These are phyloP conservation scores for Stictocephala bisonia DNA, from an alignment of 2,888 invertebrate genomes.

Conservation along the genomic window DNA sequence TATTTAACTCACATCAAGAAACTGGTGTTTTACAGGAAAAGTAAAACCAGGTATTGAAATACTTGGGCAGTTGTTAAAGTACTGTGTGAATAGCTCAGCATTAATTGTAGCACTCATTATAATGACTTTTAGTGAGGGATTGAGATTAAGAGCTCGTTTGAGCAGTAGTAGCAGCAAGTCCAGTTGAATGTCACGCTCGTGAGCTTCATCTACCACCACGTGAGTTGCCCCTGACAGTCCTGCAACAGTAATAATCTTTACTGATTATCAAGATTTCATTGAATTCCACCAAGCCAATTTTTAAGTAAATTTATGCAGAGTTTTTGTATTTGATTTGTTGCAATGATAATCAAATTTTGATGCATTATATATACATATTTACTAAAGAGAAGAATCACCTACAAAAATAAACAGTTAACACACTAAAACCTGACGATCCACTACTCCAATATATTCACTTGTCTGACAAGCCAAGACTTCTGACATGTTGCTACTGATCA, in stretches of 20 bases:
- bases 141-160: conserved; percentile 68
- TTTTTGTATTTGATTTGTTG: no score
- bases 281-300: background rate
- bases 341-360: no score
- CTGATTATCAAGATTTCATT: background rate
- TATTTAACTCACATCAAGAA: conserved; percentile 66
- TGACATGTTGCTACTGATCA: no score
- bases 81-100: conserved; percentile 71
- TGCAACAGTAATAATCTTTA: no score
- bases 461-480: no score
- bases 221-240: conserved; percentile 71
- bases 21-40: conserved; percentile 71
- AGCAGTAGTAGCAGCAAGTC: conserved; percentile 70
- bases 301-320: background rate
- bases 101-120: conserved; percentile 82
- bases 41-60: conserved; percentile 70
- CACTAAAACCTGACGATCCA: no score
- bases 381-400: no score
- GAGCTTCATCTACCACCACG: conserved; percentile 79
- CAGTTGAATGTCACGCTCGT: conserved; percentile 77
- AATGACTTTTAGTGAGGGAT: conserved; percentile 70
- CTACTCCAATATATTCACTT: no score
- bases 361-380: no score
- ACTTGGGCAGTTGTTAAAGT: conserved; percentile 64
- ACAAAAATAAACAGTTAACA: no score